Conservation (phyloP, 2,113 vertebrate species). For the Phylloscopus trochilus region DNA sequence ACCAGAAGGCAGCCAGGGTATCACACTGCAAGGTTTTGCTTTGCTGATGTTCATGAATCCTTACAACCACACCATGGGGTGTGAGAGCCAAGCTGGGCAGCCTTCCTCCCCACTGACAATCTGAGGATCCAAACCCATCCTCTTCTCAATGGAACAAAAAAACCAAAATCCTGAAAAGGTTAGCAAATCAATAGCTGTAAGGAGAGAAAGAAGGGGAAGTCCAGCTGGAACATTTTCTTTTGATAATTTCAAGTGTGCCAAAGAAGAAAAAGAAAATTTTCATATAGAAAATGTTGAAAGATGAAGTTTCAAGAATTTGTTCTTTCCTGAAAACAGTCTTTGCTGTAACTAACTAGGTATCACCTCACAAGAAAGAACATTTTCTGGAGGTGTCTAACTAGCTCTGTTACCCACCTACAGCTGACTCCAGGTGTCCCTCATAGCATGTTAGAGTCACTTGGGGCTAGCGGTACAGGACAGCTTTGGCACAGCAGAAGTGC, state of each 20-base stretch:
- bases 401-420: rapidly evolving
- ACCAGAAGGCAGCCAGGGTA: not conserved
- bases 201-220: not conserved
- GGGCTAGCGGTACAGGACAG: not conserved
- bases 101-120: not conserved
- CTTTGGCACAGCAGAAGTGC: not conserved
- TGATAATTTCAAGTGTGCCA: not conserved
- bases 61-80: not conserved
- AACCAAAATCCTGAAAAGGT: not conserved
- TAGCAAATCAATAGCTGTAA: not conserved
- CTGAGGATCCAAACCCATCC: not conserved
- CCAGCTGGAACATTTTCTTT: not conserved
- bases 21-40: not conserved
- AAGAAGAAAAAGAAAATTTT: not conserved
- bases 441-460: not conserved
- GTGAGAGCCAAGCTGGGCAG: rapidly evolving
- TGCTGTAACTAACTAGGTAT: not conserved
- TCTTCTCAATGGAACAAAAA: not conserved
- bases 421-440: not conserved
- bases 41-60: rapidly evolving
- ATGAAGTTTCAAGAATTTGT: not conserved
- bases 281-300: not conserved
- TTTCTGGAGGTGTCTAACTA: not conserved
- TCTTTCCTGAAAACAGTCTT: not conserved
- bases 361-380: not conserved